Base-by-base conservation (phyloP, 2,888 invertebrate genomes). In the Drosophila lutescens region DNA sequence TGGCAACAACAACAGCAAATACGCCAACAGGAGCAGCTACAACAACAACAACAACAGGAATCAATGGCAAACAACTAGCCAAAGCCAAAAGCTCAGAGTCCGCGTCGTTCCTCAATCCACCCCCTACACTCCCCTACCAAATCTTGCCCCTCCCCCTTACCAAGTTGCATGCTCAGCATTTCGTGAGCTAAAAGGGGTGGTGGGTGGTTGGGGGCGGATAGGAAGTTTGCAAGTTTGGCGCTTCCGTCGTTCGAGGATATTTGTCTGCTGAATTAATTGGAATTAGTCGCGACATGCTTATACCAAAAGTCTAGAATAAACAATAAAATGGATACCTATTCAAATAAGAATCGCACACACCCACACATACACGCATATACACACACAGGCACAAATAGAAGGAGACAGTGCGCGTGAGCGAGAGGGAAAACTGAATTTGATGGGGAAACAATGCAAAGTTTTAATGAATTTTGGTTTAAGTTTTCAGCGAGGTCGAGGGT, bases 211-310 rank as follows among this genome's bases (percentile, higher is more conserved):
- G 40, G 40, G 23, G 43, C 55, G 40, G 50, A 40, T 62, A 46
- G 56, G 71, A 72, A 70, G 71, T 72, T 69, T 68, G 68, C 69
- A 58, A 76, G 73, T 80, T 80, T 78, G 40, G 66, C 59, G 78
- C 80, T 83, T 86, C 80, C 83, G 86, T 59, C 74, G 79, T 85
- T 85, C 58, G 77, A 82, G 85, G 79, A 85, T 88, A 85, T 88
- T 87, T 88, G 89, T 88, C 89, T 87, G 88, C 78, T 79, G 86
- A 88, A 87, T 88, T 88, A 88, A 88, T 88, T 88, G 89, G 89
- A 88, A 87, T 88, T 86, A 88, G 89, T 88, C 87, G 88, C 88
- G 88, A 88, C 88, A 84, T 88, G 86, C 88, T 86, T 86, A 86
- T 88, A 84, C 83, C 86, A 81, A 73, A 78, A 88, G 87, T 88